Evolutionary conservation across 2,888 invertebrate species (phyloP), one percentile per base, ranked within the genome.

Genomic region (Cataglyphis altisquamis): DNA sequence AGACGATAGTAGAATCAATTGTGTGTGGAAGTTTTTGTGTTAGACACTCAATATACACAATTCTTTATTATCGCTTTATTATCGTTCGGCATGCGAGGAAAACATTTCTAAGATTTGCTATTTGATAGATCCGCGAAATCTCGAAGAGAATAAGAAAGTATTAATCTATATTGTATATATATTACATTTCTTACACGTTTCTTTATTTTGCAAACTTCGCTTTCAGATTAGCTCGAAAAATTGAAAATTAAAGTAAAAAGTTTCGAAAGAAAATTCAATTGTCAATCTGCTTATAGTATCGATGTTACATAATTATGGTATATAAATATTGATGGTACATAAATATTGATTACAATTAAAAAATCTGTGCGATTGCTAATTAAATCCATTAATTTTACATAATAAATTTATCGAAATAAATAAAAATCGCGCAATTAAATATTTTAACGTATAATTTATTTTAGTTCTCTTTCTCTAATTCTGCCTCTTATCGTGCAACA

Each of bases 21-120:
- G 48, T 48, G 48, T 60, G 48, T 48, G 52, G n/a, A 52, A 84
- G 39, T 60, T 36, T 48, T 64, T 75, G 25, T 57, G 21, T 32
- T 75, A 81, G 75, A 81, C 81, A 52, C 10, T 15, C 32, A 18
- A 72, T 66, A 81, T 81, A 81, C 72, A 48, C 39, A n/a, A 39
- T 29, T 66, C 45, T 63, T 81, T 52, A 66, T 81, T 73, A 81
- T 83, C 66, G 12, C 15, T 0, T 29, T 15, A 29, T 29, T 29
- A 29, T 29, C 29, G 5, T 18, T 48, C 4, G 18, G 25, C 45
- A 45, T 48, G 57, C 48, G 60, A 48, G 21, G n/a, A 39, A 45
- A 62, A 45, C 12, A 4, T 6, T 70, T 60, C 60, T 60, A 60
- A 70, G 70, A 68, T 57, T 45, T 29, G 1, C 8, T 41, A 25